These are phyloP conservation scores for Falco rusticolus DNA, from an alignment of 2,797 vertebrate species.

Conservation along the genomic window DNA sequence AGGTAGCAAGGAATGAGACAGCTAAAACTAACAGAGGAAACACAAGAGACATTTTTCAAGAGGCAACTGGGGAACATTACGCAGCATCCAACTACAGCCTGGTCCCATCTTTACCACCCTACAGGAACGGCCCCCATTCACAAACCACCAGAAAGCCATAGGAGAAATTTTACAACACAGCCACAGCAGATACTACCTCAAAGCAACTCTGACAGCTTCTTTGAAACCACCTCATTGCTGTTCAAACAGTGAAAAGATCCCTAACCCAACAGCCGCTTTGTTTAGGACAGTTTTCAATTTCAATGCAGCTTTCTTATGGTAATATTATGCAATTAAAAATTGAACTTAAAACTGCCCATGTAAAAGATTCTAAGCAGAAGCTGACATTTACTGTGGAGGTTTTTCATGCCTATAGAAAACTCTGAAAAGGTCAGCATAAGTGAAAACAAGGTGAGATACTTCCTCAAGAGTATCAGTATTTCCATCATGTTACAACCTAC, in stretches of 20 bases:
- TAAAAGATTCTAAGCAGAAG: constrained; percentile 13
- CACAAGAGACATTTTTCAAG: background rate
- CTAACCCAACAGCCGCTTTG: background rate
- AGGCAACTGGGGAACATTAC: background rate
- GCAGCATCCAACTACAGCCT: background rate
- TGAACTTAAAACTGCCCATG: background rate
- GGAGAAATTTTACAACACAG: background rate
- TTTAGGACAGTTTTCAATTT: background rate
- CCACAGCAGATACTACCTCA: background rate
- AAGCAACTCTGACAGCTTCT: background rate
- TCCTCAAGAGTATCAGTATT: background rate
- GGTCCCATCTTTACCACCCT: background rate
- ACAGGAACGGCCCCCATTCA: background rate
- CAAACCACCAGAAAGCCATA: background rate
- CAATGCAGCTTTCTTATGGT: background rate
- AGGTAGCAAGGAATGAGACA: background rate
- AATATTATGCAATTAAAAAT: constrained; percentile 20
- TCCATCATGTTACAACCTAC: background rate
- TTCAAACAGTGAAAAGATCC: background rate
- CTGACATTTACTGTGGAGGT: constrained; percentile 26
- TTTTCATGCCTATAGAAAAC: constrained; percentile 5
- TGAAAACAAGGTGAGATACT: background rate
- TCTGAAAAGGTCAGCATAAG: constrained; percentile 13
- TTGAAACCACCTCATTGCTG: background rate
- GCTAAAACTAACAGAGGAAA: background rate